Percentiles rank a stretch among this genome's conserved stretches.
phyloP scores from a whole-genome alignment of 2,797 vertebrate species.

The Alca torda region DNA sequence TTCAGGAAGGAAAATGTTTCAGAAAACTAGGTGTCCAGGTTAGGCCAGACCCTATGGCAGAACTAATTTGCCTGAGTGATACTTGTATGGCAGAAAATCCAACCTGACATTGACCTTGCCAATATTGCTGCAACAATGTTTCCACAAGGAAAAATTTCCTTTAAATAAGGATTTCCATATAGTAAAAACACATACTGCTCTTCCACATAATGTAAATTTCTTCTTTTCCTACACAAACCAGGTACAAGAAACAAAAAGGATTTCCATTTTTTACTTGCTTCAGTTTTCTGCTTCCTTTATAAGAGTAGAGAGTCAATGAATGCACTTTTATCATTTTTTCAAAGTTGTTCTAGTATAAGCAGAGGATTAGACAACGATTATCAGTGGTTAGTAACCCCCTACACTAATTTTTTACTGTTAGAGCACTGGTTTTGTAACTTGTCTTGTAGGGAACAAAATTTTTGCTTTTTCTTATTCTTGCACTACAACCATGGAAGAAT shows the following conservation, averaged over 20 bases:
- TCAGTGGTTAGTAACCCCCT: not conserved
- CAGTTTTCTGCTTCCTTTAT: not conserved
- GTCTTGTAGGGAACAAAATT: fast-evolving
- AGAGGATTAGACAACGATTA: not conserved
- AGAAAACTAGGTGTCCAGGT: conserved; percentile 13
- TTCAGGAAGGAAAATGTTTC: conserved; percentile 32
- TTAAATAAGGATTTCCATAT: conserved; percentile 42
- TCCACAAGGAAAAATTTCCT: conserved; percentile 4
- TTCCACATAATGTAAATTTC: not conserved
- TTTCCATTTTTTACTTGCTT: not conserved
- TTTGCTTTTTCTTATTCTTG: not conserved
- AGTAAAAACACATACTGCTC: not conserved
- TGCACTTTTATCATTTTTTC: not conserved
- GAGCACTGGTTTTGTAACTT: not conserved
- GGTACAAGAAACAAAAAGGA: not conserved
- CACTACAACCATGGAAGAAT: not conserved
- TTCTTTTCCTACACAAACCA: not conserved
- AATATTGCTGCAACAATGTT: conserved; percentile 6
- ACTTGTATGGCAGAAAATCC: conserved; percentile 58
- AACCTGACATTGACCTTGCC: conserved; percentile 64
- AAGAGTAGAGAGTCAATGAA: not conserved
- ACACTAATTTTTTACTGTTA: not conserved
- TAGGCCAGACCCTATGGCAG: not conserved
- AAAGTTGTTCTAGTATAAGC: not conserved
- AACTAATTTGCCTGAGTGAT: conserved; percentile 64